Evolutionary conservation across 2,888 invertebrate genomes (phyloP), one percentile per base, ranked within the genome.

Genomic region (Thereva nobilitata): DNA sequence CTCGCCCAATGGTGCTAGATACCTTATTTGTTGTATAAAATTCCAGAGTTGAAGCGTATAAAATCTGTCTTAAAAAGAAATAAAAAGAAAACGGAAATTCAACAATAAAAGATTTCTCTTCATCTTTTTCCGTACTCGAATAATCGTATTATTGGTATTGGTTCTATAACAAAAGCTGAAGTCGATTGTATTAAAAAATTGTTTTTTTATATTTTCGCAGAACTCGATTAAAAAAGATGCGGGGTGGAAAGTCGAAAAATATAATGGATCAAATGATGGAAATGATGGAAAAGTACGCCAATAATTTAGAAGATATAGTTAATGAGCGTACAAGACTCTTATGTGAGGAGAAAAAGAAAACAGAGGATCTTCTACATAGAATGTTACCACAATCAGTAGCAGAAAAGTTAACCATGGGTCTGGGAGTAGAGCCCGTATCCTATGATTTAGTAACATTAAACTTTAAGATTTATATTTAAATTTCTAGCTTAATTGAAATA

Each of bases 251-350:
- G 71, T 81, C 86, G 75, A 87, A 90, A 75, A 95, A 95, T 79
- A 93, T 95, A 74, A 93, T 95, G 93, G 95, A 96, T 81, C 94
- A 95, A 85, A 95, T 96, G 93, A 94, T 96, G 90, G 91, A 92
- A 75, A 95, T 95, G 93, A 95, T 96, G 95, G 96, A 95, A 80
- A 94, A 93, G 77, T 95, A 97, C 82, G 94, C 95, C 67, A 92
- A 93, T 80, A 93, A 96, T 83, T 87, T 96, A 82, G 96, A 96
- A 82, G 94, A 94, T 80, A 87, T 96, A 83, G 96, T 96, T 77
- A 90, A 87, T 76, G 95, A 96, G 83, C 86, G 96, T 75, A 96
- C 96, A 71, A 87, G 91, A 78, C 86, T 93, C 76, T 84, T 96
- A 75, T 89, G 88, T 76, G 95, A 95, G 82, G 95, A 96, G 80